Percentiles rank a stretch among this genome's conserved stretches.
These are phyloP conservation scores for Stenolophus ochropezus DNA, from an alignment of 2,888 invertebrate species.

Conservation along the genomic window DNA sequence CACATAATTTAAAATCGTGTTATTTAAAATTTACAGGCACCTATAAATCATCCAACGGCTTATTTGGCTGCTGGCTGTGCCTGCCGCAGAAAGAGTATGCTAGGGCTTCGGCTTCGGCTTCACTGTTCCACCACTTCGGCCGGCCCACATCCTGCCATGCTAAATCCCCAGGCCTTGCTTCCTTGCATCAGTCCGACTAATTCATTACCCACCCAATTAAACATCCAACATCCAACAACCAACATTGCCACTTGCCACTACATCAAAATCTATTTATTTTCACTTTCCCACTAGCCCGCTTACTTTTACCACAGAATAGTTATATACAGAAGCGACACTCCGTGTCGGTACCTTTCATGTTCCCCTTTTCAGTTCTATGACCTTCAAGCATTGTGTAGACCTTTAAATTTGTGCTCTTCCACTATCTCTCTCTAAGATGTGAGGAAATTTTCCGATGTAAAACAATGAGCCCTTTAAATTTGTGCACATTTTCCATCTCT, in stretches of 20 bases:
- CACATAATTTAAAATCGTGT: constrained; percentile 54
- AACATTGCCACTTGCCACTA: constrained; percentile 41
- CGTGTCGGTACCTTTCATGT: no score
- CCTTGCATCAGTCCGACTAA: constrained; percentile 72
- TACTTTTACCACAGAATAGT: no score
- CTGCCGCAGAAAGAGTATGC: background rate
- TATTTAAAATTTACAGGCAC: constrained; percentile 50
- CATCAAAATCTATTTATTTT: constrained; percentile 8
- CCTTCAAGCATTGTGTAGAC: no score
- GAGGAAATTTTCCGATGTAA: no score
- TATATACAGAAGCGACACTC: no score
- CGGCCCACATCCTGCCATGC: constrained; percentile 62
- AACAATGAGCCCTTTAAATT: no score
- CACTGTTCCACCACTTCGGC: background rate
- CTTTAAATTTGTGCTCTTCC: no score
- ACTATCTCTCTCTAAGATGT: no score
- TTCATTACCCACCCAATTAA: constrained; percentile 66
- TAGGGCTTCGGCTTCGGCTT: background rate
- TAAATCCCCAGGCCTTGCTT: constrained; percentile 71
- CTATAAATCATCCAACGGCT: constrained; percentile 44
- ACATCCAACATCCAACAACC: background rate
- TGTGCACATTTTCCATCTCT: no score
- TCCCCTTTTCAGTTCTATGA: no score
- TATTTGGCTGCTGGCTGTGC: background rate
- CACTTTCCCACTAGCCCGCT: no score